Base-by-base conservation (phyloP, 23 tunicate species). In the Trididemnum miniatum region DNA sequence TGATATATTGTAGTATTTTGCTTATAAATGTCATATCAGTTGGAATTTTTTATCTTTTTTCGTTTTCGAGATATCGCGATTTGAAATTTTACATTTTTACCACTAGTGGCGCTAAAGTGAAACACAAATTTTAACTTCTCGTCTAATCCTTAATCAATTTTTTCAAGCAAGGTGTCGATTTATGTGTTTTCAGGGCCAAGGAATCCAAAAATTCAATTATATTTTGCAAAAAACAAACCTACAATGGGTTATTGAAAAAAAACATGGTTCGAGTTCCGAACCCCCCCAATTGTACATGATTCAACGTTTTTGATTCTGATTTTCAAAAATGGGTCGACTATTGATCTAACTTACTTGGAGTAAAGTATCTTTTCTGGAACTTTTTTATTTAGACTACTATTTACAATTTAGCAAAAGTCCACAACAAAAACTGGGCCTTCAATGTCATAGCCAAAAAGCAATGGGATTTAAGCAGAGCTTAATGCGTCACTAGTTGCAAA, bases 1-100 rank as follows among this genome's bases (percentile, higher is more conserved):
- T 49, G 57, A 49, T 49, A 49, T 49, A 9, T 49, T 49, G 57
- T 49, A 49, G 57, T 49, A 18, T 49, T 49, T 49, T 18, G 12
- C 12, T 18, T 9, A 18, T 49, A 49, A 49, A 49, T 18, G 18
- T 9, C 57, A 49, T 49, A 49, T 49, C 57, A 49, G 57, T 62
- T 62, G 7, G 23, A 62, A 62, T 15, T 62, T 62, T 23, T 62
- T 62, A 15, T 4, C 20, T 4, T 15, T 23, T 23, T 62, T 62
- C 28, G 23, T 23, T 20, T 62, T 62, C 4, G 69, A 62, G 69
- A 62, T 62, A 62, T 23, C 28, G 23, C 4, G 69, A 20, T 62
- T 62, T 23, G 23, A 62, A 62, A 62, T 4, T 62, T 62, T 62
- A 4, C 69, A 62, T 62, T 62, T 62, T 62, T 62, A 27, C 69